Evolutionary conservation across 2,888 invertebrate species (phyloP).

Genomic region (Ligdia adustata): DNA sequence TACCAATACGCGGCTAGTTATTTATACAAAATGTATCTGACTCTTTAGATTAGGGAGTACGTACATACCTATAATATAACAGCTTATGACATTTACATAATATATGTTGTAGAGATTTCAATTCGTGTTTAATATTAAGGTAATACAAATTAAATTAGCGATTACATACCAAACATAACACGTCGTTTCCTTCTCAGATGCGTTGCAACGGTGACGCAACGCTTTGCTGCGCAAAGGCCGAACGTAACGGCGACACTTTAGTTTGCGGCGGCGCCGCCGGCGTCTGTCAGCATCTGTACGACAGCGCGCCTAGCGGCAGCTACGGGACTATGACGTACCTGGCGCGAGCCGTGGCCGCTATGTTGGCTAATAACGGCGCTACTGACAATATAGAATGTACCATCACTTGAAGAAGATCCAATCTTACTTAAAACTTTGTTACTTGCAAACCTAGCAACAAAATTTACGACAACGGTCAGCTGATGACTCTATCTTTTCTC

Average conservation of each 20-base stretch:
- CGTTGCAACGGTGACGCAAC: conserved; percentile 96
- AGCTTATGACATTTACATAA: too few relatives aligned
- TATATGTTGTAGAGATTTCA: too few relatives aligned
- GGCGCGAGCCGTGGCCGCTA: conserved; percentile 91
- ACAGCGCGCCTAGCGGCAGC: conserved; percentile 98
- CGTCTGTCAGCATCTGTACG: conserved; percentile 98
- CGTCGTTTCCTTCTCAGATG: conserved; percentile 79
- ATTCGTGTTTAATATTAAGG: too few relatives aligned
- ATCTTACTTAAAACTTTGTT: too few relatives aligned
- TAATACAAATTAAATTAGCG: background rate
- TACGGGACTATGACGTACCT: conserved; percentile 99
- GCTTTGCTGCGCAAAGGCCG: conserved; percentile 94
- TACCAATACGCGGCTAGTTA: too few relatives aligned
- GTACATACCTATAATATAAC: too few relatives aligned
- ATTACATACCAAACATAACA: background rate
- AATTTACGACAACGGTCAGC: too few relatives aligned
- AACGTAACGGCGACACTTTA: conserved; percentile 83
- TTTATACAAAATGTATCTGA: too few relatives aligned
- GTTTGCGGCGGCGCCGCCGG: conserved; percentile 97
- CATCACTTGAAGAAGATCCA: conserved; percentile 86
- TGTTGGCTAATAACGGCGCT: conserved; percentile 79
- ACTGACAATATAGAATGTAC: conserved; percentile 87
- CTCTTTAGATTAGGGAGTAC: too few relatives aligned
- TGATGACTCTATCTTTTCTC: too few relatives aligned
- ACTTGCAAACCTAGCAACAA: too few relatives aligned